phyloP scores from a whole-genome alignment of 2,888 invertebrate genomes.

The Halictus quadricinctus region DNA sequence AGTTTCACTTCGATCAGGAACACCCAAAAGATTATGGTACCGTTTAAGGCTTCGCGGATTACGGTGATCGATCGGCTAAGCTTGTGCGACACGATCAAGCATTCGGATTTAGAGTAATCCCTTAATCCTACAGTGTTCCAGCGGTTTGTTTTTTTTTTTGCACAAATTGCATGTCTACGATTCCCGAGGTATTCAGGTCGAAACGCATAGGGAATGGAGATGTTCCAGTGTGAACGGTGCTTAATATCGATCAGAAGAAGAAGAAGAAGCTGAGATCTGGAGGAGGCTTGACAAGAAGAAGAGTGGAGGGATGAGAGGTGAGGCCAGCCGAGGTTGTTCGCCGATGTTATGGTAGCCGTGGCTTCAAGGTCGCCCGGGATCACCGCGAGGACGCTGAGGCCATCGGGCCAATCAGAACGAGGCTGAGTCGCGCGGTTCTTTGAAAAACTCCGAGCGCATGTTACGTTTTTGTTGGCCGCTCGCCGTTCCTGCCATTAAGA shows the following conservation, averaged over 20 bases:
- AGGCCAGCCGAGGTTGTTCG: constrained; percentile 70
- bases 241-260: constrained; percentile 50
- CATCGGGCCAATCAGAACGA: constrained; percentile 61
- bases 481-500: constrained; percentile 29
- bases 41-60: constrained; percentile 40
- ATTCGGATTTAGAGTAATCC: constrained; percentile 6
- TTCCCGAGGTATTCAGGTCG: neutral
- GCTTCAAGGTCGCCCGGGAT: constrained; percentile 75
- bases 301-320: constrained; percentile 59
- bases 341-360: constrained; percentile 71
- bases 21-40: neutral
- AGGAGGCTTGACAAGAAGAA: constrained; percentile 49
- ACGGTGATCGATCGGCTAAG: constrained; percentile 46
- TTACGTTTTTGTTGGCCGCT: constrained; percentile 48
- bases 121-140: neutral
- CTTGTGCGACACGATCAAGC: constrained; percentile 30
- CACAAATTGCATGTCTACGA: neutral
- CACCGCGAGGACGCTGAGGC: constrained; percentile 71
- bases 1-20: neutral
- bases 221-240: constrained; percentile 54
- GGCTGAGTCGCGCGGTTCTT: constrained; percentile 43
- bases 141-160: neutral
- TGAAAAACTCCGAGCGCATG: constrained; percentile 48
- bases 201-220: neutral
- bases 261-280: constrained; percentile 42